These are phyloP conservation scores for Sylvia borin DNA, from an alignment of 2,797 vertebrate genomes.

Conservation along the genomic window DNA sequence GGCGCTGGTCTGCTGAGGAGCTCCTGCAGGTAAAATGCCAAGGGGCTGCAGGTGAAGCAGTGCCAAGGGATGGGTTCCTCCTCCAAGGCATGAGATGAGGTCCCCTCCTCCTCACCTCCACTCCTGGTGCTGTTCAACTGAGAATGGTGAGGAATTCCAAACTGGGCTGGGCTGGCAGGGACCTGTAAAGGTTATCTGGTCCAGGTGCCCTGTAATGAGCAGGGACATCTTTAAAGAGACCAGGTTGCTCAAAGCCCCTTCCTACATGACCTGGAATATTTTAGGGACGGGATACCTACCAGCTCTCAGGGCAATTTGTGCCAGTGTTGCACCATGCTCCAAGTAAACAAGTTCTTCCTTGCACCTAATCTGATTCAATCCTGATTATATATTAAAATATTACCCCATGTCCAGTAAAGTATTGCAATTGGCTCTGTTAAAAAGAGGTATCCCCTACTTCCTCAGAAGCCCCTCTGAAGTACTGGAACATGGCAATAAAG, in stretches of 20 bases:
- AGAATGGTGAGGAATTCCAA: neutral
- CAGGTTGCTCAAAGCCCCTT: neutral
- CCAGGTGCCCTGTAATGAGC: neutral
- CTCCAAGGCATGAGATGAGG: neutral
- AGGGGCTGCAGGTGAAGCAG: neutral
- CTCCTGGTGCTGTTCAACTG: neutral
- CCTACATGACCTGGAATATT: neutral
- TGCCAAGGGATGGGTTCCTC: neutral
- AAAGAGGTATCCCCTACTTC: too few relatives aligned
- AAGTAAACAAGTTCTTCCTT: neutral
- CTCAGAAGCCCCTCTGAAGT: too few relatives aligned
- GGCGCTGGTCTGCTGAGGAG: constrained; percentile 79
- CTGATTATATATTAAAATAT: too few relatives aligned
- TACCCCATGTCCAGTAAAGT: too few relatives aligned
- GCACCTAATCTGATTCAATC: neutral
- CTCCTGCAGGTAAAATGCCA: constrained; percentile 81
- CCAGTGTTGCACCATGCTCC: neutral
- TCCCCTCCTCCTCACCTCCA: neutral
- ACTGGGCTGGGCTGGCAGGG: neutral
- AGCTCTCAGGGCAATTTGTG: neutral
- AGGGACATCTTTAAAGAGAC: neutral
- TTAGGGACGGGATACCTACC: neutral
- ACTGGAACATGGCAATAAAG: too few relatives aligned
- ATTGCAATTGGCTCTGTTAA: too few relatives aligned
- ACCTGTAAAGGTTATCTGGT: neutral